These are phyloP conservation scores for Hyperoplus lanceolatus DNA, from an alignment of 2,797 vertebrate species.

Conservation along the genomic window DNA sequence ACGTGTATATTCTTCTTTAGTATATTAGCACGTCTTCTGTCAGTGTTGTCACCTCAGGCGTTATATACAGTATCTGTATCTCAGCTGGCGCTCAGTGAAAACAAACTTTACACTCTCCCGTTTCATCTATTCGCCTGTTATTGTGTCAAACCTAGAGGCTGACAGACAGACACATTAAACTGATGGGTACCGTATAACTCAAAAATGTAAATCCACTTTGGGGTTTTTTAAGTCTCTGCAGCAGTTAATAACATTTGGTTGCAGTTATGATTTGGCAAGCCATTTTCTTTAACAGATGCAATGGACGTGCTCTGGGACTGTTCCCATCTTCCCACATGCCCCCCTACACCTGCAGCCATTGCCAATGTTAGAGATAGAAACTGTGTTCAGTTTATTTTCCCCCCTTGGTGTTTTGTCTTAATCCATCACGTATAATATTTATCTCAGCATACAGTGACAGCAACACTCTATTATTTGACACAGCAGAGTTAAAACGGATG, in stretches of 20 bases:
- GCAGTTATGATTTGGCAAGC: constrained; percentile 32
- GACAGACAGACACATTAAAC: constrained; percentile 11
- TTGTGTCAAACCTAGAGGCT: constrained; percentile 22
- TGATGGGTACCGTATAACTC: neutral
- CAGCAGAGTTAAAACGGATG: neutral
- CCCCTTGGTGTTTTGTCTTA: constrained; percentile 3
- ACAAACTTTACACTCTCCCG: constrained; percentile 21
- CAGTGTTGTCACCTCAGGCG: constrained; percentile 31
- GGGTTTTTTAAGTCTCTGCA: constrained; percentile 4
- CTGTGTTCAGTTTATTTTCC: neutral
- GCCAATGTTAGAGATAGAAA: constrained; percentile 20
- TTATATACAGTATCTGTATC: constrained; percentile 1
- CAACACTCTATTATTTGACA: neutral
- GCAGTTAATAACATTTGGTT: constrained; percentile 13
- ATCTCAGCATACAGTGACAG: neutral
- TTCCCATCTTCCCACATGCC: constrained; percentile 27
- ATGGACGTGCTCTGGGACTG: constrained; percentile 33
- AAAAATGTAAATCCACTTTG: neutral
- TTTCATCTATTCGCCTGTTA: constrained; percentile 16
- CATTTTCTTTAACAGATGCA: constrained; percentile 47
- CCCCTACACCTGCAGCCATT: constrained; percentile 46
- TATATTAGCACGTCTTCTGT: constrained; percentile 28
- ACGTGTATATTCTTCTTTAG: constrained; percentile 14
- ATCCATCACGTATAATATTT: constrained; percentile 1
- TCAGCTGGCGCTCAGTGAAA: constrained; percentile 13